These are phyloP conservation scores for Andrena bucephala DNA, from an alignment of 2,888 invertebrate species.

Conservation along the genomic window DNA sequence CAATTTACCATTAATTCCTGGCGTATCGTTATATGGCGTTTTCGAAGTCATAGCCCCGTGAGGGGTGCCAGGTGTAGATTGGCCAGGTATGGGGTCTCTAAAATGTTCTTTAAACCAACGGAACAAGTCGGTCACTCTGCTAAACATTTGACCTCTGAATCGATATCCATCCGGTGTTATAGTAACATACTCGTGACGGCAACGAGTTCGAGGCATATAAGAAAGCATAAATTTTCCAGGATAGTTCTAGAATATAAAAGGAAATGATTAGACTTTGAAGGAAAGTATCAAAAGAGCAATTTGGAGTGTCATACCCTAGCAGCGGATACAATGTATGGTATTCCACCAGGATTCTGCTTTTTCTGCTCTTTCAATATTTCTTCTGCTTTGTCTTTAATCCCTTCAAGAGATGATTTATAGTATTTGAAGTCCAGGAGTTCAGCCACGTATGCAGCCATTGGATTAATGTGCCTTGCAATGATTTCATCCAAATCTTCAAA, in stretches of 20 bases:
- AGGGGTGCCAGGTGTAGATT: conserved; percentile 90
- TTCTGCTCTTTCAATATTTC: conserved; percentile 95
- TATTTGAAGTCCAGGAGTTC: conserved; percentile 97
- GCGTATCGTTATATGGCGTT: conserved; percentile 87
- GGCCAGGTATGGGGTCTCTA: conserved; percentile 93
- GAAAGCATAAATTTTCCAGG: conserved; percentile 97
- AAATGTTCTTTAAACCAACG: conserved; percentile 99
- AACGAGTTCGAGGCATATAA: conserved; percentile 94
- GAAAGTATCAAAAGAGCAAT: neutral
- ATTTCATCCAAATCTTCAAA: conserved; percentile 99
- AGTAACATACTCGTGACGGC: conserved; percentile 96
- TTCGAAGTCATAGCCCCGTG: conserved; percentile 86
- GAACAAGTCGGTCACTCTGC: conserved; percentile 91
- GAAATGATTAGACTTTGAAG: conserved; percentile 6
- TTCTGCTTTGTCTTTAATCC: conserved; percentile 94
- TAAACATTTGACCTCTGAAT: conserved; percentile 95
- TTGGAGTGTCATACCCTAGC: conserved; percentile 86
- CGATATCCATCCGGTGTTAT: conserved; percentile 97
- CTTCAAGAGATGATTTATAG: conserved; percentile 91
- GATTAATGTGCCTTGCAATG: conserved; percentile 97
- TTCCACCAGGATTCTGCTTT: conserved; percentile 93
- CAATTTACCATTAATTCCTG: conserved; percentile 65
- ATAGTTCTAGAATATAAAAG: conserved; percentile 83
- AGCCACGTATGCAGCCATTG: conserved; percentile 97
- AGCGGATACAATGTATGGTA: conserved; percentile 95